Conservation (phyloP, 2,888 invertebrate genomes). For the Drosophila longiperda region DNA sequence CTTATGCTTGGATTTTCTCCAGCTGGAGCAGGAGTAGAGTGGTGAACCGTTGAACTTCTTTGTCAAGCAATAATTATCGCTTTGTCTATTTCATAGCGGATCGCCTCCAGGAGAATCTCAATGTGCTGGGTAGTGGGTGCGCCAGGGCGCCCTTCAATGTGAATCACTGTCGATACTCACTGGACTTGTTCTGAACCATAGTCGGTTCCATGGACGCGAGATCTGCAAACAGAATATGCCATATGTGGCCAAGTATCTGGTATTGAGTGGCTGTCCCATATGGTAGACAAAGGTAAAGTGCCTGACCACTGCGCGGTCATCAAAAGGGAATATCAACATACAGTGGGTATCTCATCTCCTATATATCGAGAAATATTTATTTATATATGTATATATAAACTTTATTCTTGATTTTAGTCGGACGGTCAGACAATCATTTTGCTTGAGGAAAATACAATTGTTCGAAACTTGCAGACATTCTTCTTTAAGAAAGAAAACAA, state of each 20-base stretch:
- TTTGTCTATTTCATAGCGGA: slow-evolving; percentile 45
- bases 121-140: slow-evolving; percentile 18
- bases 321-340: slow-evolving; percentile 23
- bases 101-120: slow-evolving; percentile 44
- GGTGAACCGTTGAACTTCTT: slow-evolving; percentile 30
- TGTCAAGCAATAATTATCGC: slow-evolving; percentile 26
- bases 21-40: slow-evolving; percentile 22
- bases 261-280: slow-evolving; percentile 36
- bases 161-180: slow-evolving; percentile 29
- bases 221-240: slow-evolving; percentile 36
- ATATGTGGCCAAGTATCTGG: slow-evolving; percentile 41
- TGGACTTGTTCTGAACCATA: slow-evolving; percentile 43
- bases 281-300: too few species aligned
- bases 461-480: slow-evolving; percentile 48
- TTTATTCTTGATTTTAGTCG: slow-evolving; percentile 7
- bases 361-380: background rate
- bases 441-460: slow-evolving; percentile 17
- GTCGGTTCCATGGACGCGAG: slow-evolving; percentile 35
- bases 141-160: slow-evolving; percentile 32
- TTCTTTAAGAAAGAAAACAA: slow-evolving; percentile 10
- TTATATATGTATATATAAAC: background rate
- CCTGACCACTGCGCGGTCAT: background rate
- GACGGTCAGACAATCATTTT: slow-evolving; percentile 19
- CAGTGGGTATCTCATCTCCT: slow-evolving; percentile 26
- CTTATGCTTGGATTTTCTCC: slow-evolving; percentile 44